Conservation (phyloP, 2,888 invertebrate species). For the Alitta virens region DNA sequence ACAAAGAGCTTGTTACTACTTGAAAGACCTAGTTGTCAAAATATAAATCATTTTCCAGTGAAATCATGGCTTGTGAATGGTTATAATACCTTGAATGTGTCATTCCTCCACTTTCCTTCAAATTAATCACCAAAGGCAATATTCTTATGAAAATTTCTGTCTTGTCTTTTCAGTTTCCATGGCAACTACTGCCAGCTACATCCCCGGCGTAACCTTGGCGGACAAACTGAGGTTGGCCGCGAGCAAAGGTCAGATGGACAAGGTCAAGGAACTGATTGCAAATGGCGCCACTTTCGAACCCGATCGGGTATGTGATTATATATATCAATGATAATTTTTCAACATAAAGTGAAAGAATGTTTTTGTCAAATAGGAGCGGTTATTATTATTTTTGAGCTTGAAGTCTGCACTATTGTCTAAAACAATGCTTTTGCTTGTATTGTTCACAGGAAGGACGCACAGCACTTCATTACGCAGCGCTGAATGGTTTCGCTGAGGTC, state of each 20-base stretch:
- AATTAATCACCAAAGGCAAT: no score
- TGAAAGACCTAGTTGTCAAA: no score
- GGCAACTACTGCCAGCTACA: slow-evolving; percentile 23
- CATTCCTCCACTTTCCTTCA: no score
- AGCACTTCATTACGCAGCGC: slow-evolving; percentile 63
- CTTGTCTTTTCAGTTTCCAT: slow-evolving; percentile 26
- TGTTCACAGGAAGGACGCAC: slow-evolving; percentile 59
- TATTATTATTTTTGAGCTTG: no score
- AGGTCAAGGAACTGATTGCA: slow-evolving; percentile 47
- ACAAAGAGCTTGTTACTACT: no score
- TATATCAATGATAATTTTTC: not conserved
- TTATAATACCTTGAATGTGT: no score
- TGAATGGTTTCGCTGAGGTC: slow-evolving; percentile 61
- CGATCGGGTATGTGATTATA: slow-evolving; percentile 46
- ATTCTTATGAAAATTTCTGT: no score
- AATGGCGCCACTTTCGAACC: slow-evolving; percentile 49
- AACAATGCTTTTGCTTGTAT: no score
- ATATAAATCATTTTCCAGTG: no score
- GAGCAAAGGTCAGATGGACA: slow-evolving; percentile 51
- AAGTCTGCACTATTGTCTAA: no score
- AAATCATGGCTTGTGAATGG: no score
- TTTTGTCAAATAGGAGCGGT: no score
- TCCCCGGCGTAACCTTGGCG: slow-evolving; percentile 32
- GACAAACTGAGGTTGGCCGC: slow-evolving; percentile 55
- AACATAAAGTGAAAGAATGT: not conserved